Evolutionary conservation across 2,888 invertebrate genomes (phyloP).

Genomic region (Hirtodrosophila cameraria): DNA sequence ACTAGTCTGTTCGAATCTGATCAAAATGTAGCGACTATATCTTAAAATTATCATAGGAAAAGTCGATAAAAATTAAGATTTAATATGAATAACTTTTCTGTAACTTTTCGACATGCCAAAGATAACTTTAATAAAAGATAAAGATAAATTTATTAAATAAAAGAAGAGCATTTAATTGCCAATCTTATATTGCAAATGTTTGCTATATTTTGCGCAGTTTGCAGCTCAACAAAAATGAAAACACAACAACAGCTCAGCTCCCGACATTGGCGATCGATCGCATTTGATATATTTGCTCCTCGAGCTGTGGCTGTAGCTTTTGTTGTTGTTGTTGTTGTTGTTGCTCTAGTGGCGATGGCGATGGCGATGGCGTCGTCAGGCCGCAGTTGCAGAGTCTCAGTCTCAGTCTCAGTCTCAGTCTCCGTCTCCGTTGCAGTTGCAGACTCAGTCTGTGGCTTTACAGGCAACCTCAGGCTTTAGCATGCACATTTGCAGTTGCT

Average conservation of each 20-base stretch:
- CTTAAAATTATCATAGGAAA: too few relatives aligned
- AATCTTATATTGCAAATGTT: not conserved
- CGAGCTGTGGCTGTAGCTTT: conserved; percentile 56
- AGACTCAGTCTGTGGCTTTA: conserved; percentile 5
- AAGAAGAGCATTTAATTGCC: conserved; percentile 8
- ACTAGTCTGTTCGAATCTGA: too few relatives aligned
- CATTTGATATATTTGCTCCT: conserved; percentile 81
- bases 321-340: conserved; percentile 19
- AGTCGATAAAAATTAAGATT: too few relatives aligned
- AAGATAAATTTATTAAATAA: too few relatives aligned
- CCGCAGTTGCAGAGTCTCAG: conserved; percentile 13
- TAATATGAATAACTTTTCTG: too few relatives aligned
- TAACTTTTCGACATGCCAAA: too few relatives aligned
- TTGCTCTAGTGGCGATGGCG: conserved; percentile 40
- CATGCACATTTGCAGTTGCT: conserved; percentile 59
- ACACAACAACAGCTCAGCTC: conserved; percentile 70
- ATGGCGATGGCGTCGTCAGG: conserved; percentile 66
- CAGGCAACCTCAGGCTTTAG: conserved; percentile 11
- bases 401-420: not conserved
- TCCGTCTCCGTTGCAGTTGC: conserved; percentile 5
- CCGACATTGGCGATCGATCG: conserved; percentile 82
- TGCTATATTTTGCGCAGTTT: conserved; percentile 19
- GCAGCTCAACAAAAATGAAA: conserved; percentile 59
- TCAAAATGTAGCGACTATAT: too few relatives aligned
- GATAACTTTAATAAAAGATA: too few relatives aligned